These are phyloP conservation scores for Quadroppia sp. DNA, from an alignment of 2,888 invertebrate species.

Conservation along the genomic window DNA sequence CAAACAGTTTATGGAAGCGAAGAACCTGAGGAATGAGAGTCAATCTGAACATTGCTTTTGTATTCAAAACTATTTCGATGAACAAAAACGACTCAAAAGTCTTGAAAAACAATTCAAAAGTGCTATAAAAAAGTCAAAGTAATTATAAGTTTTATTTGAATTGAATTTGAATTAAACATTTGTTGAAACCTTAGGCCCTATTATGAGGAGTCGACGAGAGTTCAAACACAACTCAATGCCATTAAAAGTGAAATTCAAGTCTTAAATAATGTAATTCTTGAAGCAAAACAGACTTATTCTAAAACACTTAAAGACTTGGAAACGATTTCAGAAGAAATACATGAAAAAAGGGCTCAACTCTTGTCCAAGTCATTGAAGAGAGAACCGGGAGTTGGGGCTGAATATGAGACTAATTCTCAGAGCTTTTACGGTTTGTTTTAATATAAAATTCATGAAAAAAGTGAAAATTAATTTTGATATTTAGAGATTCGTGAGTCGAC, in stretches of 20 bases:
- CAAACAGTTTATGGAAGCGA: conserved; percentile 41
- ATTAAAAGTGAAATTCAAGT: conserved; percentile 40
- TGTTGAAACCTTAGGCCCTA: conserved; percentile 18
- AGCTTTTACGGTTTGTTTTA: background rate
- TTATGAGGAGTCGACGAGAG: conserved; percentile 37
- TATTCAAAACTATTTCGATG: conserved; percentile 38
- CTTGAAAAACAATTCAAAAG: conserved; percentile 38
- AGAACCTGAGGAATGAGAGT: conserved; percentile 38
- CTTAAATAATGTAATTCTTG: conserved; percentile 36
- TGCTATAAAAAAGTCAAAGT: conserved; percentile 41
- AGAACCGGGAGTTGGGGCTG: conserved; percentile 44
- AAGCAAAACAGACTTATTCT: conserved; percentile 40
- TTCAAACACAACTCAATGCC: conserved; percentile 35
- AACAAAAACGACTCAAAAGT: conserved; percentile 21
- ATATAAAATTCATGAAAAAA: background rate
- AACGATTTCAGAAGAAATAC: conserved; percentile 43
- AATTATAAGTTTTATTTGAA: background rate
- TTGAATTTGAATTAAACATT: background rate
- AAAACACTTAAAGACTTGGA: conserved; percentile 42
- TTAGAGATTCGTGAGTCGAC: background rate
- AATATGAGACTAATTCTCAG: background rate
- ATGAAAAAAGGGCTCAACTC: conserved; percentile 40
- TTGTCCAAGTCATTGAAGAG: conserved; percentile 39
- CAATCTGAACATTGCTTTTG: conserved; percentile 37
- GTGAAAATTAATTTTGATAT: no score